Percentiles rank a stretch among this genome's conserved stretches.
Evolutionary conservation across 2,113 vertebrate species (phyloP).

Genomic region (Passer montanus): DNA sequence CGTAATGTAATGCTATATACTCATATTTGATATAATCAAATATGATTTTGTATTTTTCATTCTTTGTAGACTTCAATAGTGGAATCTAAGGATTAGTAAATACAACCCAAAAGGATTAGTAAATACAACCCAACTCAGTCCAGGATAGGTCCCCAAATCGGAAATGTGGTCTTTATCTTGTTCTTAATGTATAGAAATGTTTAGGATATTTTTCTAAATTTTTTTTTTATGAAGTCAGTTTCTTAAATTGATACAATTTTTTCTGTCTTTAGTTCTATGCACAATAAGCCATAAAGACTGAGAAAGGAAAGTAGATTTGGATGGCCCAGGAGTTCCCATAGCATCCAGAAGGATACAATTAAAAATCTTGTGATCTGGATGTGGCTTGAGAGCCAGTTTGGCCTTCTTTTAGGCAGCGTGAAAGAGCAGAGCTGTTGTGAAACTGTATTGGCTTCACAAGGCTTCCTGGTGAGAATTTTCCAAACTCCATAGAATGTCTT

Average conservation of each 20-base stretch:
- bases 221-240: background rate
- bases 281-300: background rate
- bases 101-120: background rate
- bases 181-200: background rate
- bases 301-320: background rate
- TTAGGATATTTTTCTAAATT: accelerated
- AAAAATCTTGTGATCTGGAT: background rate
- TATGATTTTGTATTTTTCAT: background rate
- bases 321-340: background rate
- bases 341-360: background rate
- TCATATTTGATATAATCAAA: background rate
- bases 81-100: background rate
- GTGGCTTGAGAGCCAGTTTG: background rate
- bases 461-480: background rate
- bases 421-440: background rate
- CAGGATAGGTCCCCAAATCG: background rate
- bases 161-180: background rate
- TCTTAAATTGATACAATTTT: background rate
- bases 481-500: background rate
- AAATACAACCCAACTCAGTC: accelerated
- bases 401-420: background rate
- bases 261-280: background rate
- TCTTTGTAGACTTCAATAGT: background rate
- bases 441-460: background rate
- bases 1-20: background rate